Evolutionary conservation across 2,113 vertebrate species (phyloP).

Genomic region (Geococcyx californianus): DNA sequence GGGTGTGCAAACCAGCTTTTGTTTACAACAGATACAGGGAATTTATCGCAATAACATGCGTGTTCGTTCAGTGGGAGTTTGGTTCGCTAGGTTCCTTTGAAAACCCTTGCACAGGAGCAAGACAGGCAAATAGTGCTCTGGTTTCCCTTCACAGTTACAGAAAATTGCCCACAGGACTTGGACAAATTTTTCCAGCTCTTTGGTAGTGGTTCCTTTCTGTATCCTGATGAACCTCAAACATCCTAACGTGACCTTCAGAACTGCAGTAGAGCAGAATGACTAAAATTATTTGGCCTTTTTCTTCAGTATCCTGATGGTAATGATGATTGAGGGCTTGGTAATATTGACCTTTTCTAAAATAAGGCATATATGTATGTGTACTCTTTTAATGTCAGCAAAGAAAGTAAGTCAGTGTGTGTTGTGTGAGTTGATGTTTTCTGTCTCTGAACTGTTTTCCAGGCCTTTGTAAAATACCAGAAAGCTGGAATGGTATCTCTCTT

Average conservation of each 20-base stretch:
- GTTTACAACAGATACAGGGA: not conserved
- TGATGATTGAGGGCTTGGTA: not conserved
- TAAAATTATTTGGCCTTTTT: not conserved
- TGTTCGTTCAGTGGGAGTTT: not conserved
- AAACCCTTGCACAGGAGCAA: not conserved
- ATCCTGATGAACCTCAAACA: not conserved
- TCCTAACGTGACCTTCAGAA: not conserved
- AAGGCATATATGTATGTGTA: not conserved
- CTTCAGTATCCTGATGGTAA: not conserved
- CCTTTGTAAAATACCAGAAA: slow-evolving; percentile 22
- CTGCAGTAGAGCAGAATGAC: not conserved
- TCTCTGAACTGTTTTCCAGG: not conserved
- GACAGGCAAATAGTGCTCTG: not conserved
- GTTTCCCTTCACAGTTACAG: not conserved
- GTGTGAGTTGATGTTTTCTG: not conserved
- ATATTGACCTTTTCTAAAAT: not conserved
- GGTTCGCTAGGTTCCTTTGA: not conserved
- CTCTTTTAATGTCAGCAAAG: not conserved
- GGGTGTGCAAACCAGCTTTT: not conserved
- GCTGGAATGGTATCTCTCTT: not conserved
- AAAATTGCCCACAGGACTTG: not conserved
- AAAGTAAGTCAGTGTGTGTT: not conserved
- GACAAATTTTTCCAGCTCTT: not conserved
- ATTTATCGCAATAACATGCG: not conserved
- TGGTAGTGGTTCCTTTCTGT: not conserved